phyloP scores from a whole-genome alignment of 2,113 vertebrate species.

The Atherinomorus stipes region DNA sequence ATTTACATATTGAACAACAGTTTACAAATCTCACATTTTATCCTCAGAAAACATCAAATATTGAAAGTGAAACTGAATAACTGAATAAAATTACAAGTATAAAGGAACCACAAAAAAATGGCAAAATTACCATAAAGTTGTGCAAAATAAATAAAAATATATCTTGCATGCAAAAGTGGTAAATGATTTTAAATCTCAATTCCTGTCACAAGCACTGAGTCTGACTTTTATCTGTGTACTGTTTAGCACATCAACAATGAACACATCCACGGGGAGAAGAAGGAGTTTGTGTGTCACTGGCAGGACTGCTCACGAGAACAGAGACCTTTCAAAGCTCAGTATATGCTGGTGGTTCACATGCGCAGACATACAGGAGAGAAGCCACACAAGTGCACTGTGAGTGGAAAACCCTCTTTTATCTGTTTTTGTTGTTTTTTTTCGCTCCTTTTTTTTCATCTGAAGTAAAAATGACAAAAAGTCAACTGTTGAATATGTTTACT shows the following conservation, averaged over 20 bases:
- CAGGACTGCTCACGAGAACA: conserved; percentile 94
- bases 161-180: background rate
- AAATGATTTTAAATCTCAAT: background rate
- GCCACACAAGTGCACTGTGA: conserved; percentile 98
- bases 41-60: too few species aligned
- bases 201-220: background rate
- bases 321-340: conserved; percentile 98
- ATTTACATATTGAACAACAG: too few species aligned
- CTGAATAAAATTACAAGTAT: too few species aligned
- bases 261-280: conserved; percentile 98
- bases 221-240: background rate
- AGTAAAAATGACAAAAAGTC: background rate
- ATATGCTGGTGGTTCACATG: conserved; percentile 99
- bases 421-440: background rate
- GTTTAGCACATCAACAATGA: conserved; percentile 97
- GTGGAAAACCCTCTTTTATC: conserved; percentile 33
- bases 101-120: too few species aligned
- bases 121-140: background rate
- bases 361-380: conserved; percentile 97
- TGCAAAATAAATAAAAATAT: background rate
- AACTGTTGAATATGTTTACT: too few species aligned
- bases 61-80: too few species aligned
- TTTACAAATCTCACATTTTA: too few species aligned
- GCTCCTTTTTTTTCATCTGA: background rate
- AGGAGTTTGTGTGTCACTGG: conserved; percentile 99